Evolutionary conservation across 2,888 invertebrate species (phyloP).

Genomic region (Heteromurus nitidus): DNA sequence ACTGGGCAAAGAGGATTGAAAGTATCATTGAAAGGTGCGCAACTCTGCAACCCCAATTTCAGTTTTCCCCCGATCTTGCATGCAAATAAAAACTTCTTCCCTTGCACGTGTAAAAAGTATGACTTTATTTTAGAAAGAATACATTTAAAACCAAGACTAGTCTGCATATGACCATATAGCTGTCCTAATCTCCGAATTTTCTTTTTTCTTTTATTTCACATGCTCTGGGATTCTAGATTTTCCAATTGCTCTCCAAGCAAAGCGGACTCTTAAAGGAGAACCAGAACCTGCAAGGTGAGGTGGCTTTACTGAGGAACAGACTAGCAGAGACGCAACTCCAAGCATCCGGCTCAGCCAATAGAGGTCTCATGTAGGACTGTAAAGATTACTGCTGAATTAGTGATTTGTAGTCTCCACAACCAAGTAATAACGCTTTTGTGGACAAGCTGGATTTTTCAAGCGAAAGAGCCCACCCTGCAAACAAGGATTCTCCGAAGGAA

Average conservation of each 20-base stretch:
- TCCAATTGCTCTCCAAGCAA: constrained; percentile 73
- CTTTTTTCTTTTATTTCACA: constrained; percentile 12
- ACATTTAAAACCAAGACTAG: no score
- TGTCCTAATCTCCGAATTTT: not conserved
- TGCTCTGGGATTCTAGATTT: constrained; percentile 69
- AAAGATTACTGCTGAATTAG: not conserved
- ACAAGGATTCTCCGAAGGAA: no score
- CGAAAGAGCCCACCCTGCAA: no score
- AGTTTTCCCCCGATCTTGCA: constrained; percentile 63
- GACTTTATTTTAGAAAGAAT: constrained; percentile 24
- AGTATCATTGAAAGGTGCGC: constrained; percentile 72
- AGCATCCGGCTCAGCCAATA: constrained; percentile 32
- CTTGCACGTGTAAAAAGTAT: constrained; percentile 56
- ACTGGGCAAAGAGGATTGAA: constrained; percentile 71
- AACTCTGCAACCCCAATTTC: constrained; percentile 72
- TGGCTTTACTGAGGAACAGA: constrained; percentile 64
- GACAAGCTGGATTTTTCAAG: not conserved
- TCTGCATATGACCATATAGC: no score
- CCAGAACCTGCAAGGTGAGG: constrained; percentile 70
- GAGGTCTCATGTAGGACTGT: constrained; percentile 44
- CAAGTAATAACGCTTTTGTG: not conserved
- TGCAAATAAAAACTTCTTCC: constrained; percentile 39
- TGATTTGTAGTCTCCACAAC: not conserved
- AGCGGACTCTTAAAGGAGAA: constrained; percentile 73
- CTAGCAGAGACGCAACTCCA: constrained; percentile 48